phyloP scores from a whole-genome alignment of 2,113 vertebrate species.

The Callipepla squamata region DNA sequence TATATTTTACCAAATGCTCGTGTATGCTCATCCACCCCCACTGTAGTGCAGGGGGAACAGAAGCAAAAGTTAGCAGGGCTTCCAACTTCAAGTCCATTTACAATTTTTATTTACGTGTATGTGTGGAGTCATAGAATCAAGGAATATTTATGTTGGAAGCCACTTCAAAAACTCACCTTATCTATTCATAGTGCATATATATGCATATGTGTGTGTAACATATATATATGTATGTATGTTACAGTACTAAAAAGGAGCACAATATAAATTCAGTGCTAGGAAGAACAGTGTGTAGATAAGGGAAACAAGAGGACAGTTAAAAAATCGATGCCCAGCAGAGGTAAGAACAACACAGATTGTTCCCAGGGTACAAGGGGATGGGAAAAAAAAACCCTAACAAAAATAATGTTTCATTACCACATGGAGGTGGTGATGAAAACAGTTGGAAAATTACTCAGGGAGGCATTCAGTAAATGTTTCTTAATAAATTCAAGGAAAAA shows the following conservation, averaged over 20 bases:
- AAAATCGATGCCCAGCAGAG: neutral
- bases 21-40: neutral
- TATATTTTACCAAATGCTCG: neutral
- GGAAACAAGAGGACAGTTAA: neutral
- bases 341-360: neutral
- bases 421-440: neutral
- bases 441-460: neutral
- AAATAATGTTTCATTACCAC: neutral
- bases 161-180: neutral
- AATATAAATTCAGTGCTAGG: neutral
- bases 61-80: neutral
- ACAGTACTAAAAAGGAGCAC: neutral
- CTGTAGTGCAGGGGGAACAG: neutral
- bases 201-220: too few relatives aligned
- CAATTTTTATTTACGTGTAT: neutral
- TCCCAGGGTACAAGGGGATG: neutral
- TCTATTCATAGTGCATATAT: fast-evolving
- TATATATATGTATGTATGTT: neutral
- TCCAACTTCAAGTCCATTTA: neutral
- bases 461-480: neutral
- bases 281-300: neutral
- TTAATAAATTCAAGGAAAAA: neutral
- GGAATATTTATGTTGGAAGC: neutral
- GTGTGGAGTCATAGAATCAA: neutral
- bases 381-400: neutral